Conservation (phyloP, 2,888 invertebrate species). For the Gortyna flavago region DNA sequence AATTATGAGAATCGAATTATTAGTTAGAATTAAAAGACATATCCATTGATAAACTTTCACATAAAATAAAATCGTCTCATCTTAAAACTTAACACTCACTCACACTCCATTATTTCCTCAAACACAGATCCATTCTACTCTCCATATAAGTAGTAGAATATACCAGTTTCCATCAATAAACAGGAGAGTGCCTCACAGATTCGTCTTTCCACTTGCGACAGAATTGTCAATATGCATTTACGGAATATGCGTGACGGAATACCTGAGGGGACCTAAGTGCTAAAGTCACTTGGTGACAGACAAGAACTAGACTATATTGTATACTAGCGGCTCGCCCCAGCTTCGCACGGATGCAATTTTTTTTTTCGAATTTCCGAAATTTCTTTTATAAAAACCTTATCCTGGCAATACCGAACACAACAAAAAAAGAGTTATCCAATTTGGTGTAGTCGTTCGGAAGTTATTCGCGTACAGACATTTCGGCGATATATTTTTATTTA, state of each 20-base stretch:
- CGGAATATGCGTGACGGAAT: slow-evolving; percentile 10
- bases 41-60: not conserved
- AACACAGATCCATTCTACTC: not conserved
- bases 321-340: too few species aligned
- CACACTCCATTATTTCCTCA: not conserved
- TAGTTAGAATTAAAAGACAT: not conserved
- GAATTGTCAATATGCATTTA: slow-evolving; percentile 49
- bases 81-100: not conserved
- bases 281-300: slow-evolving; percentile 5
- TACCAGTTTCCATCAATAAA: slow-evolving; percentile 6
- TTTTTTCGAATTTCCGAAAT: too few species aligned
- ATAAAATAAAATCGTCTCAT: not conserved
- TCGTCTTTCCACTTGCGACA: not conserved
- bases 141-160: too few species aligned
- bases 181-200: slow-evolving; percentile 31
- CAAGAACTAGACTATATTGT: not conserved
- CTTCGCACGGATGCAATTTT: too few species aligned
- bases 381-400: too few species aligned
- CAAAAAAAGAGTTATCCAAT: too few species aligned
- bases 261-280: slow-evolving; percentile 39
- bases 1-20: not conserved
- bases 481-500: too few species aligned
- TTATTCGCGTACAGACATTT: too few species aligned
- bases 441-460: too few species aligned
- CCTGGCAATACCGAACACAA: too few species aligned